These are phyloP conservation scores for Enteromius unitaeniatus DNA, from an alignment of 2,797 vertebrate genomes.

Conservation along the genomic window DNA sequence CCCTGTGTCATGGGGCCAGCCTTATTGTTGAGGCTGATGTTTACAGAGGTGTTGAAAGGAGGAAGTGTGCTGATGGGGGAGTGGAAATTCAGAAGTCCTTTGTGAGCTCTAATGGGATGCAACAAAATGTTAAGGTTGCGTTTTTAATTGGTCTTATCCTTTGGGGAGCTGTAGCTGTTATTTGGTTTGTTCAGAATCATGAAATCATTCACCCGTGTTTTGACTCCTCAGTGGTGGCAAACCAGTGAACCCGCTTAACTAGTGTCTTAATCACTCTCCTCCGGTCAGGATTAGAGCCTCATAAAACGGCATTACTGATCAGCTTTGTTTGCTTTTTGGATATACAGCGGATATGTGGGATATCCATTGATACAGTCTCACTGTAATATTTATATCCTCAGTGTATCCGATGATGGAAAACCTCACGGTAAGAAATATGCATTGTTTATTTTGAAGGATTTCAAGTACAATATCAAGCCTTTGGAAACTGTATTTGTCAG, in stretches of 20 bases:
- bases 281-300: conserved; percentile 11
- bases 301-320: neutral
- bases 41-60: conserved; percentile 23
- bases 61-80: conserved; percentile 31
- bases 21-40: conserved; percentile 34
- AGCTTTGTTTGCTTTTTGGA: conserved; percentile 1
- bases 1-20: neutral
- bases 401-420: conserved; percentile 51
- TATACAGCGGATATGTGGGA: conserved; percentile 30
- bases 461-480: neutral
- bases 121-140: conserved; percentile 56
- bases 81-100: conserved; percentile 30
- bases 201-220: conserved; percentile 45
- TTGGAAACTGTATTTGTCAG: neutral
- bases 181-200: conserved; percentile 49
- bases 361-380: neutral
- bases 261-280: neutral
- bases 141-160: conserved; percentile 57
- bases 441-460: neutral
- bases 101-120: conserved; percentile 51
- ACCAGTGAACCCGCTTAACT: conserved; percentile 20
- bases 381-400: conserved; percentile 20
- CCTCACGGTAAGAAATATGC: conserved; percentile 56
- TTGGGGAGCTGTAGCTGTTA: conserved; percentile 51
- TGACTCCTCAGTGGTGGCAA: conserved; percentile 22